Evolutionary conservation across 2,888 invertebrate genomes (phyloP), one percentile per base, ranked within the genome.

Genomic region (Nudaria mundana): DNA sequence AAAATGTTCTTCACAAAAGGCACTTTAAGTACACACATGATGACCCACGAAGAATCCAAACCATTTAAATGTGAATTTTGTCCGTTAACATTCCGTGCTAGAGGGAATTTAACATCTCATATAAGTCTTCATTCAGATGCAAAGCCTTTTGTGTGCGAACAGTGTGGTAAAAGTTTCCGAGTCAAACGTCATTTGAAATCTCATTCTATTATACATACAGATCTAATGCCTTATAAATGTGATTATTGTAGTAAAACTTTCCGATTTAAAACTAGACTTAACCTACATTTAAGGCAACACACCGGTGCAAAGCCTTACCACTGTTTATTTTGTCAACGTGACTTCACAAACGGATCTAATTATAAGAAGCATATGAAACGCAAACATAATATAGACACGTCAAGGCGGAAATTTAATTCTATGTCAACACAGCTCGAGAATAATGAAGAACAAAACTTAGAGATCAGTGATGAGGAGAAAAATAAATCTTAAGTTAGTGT

Each of bases 1-100:
- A 88, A 88, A 61, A 87, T 85, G 85, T 88, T 88, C 50, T 88
- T 78, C 15, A 87, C 85, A 0, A 87, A 87, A 66, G 88, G 88
- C 0, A 80, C 87, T 0, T 46, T 88, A 1, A 71, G 79, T 3
- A 83, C 83, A 0, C 88, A 88, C 33, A 81, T 88, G 72, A 58
- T 72, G 36, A 84, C 77, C 0, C 88, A 88, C 23, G 85, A 87
- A 24, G 85, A 85, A 0, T 63, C 69, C 0, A 86, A 81, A 30
- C 87, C 81, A 0, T 86, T 62, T 18, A 87, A 88, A 54, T 88
- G 88, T 52, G 82, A 83, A 28, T 84, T 73, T 41, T 88, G 88
- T 52, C 76, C 84, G 0, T 55, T 86, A 67, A 71, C 84, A 0
- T 88, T 88, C 56, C 61, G 82, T n/a, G 82, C 86, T 0, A 55